These are phyloP conservation scores for Pelochelys cantorii DNA, from an alignment of 2,797 vertebrate genomes.

Conservation along the genomic window DNA sequence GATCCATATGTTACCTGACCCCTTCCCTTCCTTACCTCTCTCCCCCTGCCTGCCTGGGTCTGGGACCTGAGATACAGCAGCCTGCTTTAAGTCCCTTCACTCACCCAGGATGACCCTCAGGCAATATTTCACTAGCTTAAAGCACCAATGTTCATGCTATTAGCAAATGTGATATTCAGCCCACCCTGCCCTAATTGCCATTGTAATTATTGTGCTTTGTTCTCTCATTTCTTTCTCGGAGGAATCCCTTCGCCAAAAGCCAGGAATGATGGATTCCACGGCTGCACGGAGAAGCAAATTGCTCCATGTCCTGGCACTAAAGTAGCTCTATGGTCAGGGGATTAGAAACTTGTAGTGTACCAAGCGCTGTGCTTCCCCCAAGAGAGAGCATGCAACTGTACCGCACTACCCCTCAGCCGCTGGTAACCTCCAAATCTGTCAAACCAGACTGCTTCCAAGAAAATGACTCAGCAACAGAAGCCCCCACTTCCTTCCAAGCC, in stretches of 20 bases:
- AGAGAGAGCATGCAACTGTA: neutral
- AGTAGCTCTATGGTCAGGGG: neutral
- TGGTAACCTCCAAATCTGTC: neutral
- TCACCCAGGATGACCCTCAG: neutral
- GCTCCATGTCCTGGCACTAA: neutral
- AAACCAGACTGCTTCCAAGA: neutral
- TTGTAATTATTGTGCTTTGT: neutral
- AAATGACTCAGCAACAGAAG: neutral
- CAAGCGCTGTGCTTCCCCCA: neutral
- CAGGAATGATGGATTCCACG: neutral
- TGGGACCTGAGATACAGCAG: neutral
- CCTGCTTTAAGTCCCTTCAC: neutral
- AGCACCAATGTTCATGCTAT: neutral
- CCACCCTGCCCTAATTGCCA: neutral
- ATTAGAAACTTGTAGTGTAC: neutral
- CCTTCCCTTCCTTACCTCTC: neutral
- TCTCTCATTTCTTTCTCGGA: neutral
- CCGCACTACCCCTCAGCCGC: neutral
- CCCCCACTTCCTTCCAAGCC: neutral
- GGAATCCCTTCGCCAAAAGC: neutral
- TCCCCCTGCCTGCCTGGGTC: neutral
- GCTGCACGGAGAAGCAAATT: neutral
- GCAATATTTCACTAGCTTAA: neutral
- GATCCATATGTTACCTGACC: neutral
- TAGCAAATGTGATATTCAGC: neutral